These are phyloP conservation scores for Cottus gobio DNA, from an alignment of 2,113 vertebrate genomes.

Conservation along the genomic window DNA sequence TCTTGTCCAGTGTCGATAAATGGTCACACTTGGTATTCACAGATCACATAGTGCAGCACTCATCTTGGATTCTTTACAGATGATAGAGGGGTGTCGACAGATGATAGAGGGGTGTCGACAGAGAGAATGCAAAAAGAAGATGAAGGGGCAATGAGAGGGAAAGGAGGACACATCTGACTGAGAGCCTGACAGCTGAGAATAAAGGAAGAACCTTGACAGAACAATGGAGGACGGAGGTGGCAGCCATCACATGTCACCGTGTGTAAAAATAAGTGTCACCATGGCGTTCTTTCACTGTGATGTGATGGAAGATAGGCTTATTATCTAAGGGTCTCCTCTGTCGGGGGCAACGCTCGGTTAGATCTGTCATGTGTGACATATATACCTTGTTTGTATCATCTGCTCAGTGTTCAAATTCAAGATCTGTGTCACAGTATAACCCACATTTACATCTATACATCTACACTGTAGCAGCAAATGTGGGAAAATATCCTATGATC, in stretches of 20 bases:
- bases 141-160: constrained; percentile 9
- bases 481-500: neutral
- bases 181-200: neutral
- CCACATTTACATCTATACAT: constrained; percentile 1
- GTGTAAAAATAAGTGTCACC: constrained; percentile 27
- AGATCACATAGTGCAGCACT: constrained; percentile 1
- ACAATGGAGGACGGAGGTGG: constrained; percentile 23
- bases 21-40: neutral
- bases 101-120: neutral
- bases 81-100: neutral
- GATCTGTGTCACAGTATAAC: neutral
- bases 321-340: constrained; percentile 42
- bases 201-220: neutral
- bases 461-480: constrained; percentile 2
- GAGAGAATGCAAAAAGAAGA: constrained; percentile 14
- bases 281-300: constrained; percentile 24
- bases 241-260: constrained; percentile 28
- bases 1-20: constrained; percentile 3
- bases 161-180: neutral
- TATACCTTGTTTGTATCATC: neutral
- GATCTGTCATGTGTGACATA: constrained; percentile 35
- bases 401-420: constrained; percentile 6
- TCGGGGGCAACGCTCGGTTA: constrained; percentile 27
- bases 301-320: constrained; percentile 22
- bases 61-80: neutral